Percentiles rank a stretch among this genome's conserved stretches.
Evolutionary conservation across 2,888 invertebrate species (phyloP).

Genomic region (Linnaemya vulpina): DNA sequence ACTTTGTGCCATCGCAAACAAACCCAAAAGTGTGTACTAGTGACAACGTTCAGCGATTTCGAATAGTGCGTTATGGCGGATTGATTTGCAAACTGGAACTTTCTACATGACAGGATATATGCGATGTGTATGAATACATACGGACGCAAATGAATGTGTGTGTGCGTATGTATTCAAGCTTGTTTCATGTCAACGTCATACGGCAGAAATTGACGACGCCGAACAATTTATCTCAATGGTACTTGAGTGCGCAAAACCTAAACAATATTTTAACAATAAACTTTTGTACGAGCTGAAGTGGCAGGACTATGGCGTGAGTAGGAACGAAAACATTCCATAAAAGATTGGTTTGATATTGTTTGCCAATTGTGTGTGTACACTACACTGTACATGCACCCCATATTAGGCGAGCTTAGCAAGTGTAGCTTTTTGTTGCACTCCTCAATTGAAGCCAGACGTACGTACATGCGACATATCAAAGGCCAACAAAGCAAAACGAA

Average conservation of each 20-base stretch:
- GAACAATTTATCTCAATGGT: slow-evolving; percentile 74
- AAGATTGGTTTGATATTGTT: slow-evolving; percentile 52
- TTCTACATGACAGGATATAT: too few relatives aligned
- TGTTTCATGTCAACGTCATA: slow-evolving; percentile 53
- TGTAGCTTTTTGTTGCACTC: slow-evolving; percentile 57
- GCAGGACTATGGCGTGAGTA: slow-evolving; percentile 44
- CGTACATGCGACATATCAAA: slow-evolving; percentile 11
- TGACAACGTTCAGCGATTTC: too few relatives aligned
- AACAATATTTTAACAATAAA: slow-evolving; percentile 72
- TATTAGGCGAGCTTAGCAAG: slow-evolving; percentile 25
- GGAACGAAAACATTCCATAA: slow-evolving; percentile 38
- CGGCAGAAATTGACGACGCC: slow-evolving; percentile 65
- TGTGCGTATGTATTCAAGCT: not conserved
- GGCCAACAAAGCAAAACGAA: slow-evolving; percentile 20
- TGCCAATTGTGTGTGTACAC: slow-evolving; percentile 32
- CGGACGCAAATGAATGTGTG: not conserved
- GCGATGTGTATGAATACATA: not conserved
- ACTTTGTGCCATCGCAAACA: too few relatives aligned
- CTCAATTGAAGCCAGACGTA: slow-evolving; percentile 36
- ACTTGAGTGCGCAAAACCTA: slow-evolving; percentile 72
- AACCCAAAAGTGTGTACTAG: too few relatives aligned
- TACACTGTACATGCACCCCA: slow-evolving; percentile 32
- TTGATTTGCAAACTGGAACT: too few relatives aligned
- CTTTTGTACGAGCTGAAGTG: slow-evolving; percentile 58
- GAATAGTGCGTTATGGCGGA: too few relatives aligned